Evolutionary conservation across 1,140 invertebrate genomes (phyloP), one percentile per base, ranked within the genome.

Genomic region (Drosophila melanica): DNA sequence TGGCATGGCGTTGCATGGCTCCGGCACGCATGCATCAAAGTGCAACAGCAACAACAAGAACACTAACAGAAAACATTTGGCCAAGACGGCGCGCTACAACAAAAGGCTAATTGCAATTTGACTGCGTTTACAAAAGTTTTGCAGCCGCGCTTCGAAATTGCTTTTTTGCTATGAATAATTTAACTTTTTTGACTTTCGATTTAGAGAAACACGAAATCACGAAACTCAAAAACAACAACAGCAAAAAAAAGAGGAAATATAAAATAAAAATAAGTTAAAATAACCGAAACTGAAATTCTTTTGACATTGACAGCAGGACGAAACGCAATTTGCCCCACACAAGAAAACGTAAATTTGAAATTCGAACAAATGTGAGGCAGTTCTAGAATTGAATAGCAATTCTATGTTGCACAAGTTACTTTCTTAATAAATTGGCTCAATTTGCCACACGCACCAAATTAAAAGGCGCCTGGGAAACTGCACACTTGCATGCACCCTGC

Each of bases 71-170:
- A 60, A 11, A 11, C 44, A 51, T 27, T 27, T 27, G 27, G 27
- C 27, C 16, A 51, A 30, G 79, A 71, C 69, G 79, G 59, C 58
- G 44, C 23, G 42, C 23, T 37, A 71, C 84, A 82, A 84, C 79
- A 86, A 82, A 82, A 90, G 84, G 84, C 84, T 89, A 89, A 89
- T 90, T 89, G 84, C 84, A 78, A 90, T 84, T 89, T 89, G 84
- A 89, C 84, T 89, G 84, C 84, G 84, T 84, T 89, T 87, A 77
- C 75, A 79, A 79, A 87, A 87, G 59, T 80, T 84, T 73, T 60
- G 54, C 53, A 63, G 58, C 63, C 63, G 69, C 81, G 74, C 79
- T 78, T 73, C 75, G 60, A 89, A 89, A 87, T 87, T 87, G 84
- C 84, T 80, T 87, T 87, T 84, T 78, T 75, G 72, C 84, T 65